These are phyloP conservation scores for Mesochorus sp. DNA, from an alignment of 2,888 invertebrate genomes.

Conservation along the genomic window DNA sequence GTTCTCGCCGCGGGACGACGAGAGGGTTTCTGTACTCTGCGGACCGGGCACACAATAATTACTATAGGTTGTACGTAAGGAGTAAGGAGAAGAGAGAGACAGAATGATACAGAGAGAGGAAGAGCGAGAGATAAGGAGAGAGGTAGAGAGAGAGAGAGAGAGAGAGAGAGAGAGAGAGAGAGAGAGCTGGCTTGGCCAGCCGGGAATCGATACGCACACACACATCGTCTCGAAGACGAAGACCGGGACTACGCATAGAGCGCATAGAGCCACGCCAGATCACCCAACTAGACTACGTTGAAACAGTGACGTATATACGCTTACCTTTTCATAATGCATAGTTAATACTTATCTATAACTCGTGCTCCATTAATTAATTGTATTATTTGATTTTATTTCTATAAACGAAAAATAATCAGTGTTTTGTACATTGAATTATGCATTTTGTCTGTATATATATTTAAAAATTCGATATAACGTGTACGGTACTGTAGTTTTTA, in stretches of 20 bases:
- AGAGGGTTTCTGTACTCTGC: conserved; percentile 54
- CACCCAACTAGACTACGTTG: conserved; percentile 19
- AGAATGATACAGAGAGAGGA: not conserved
- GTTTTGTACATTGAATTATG: too few relatives aligned
- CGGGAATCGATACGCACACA: conserved; percentile 81
- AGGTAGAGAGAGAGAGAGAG: conserved; percentile 52
- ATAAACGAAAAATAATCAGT: too few relatives aligned
- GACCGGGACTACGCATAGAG: conserved; percentile 44
- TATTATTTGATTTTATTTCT: too few relatives aligned
- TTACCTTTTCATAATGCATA: too few relatives aligned
- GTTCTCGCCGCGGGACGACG: conserved; percentile 45
- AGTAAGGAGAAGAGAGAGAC: conserved; percentile 54
- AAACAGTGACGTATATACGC: conserved; percentile 6
- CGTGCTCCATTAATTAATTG: too few relatives aligned
- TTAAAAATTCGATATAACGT: too few relatives aligned
- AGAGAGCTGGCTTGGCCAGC: conserved; percentile 75
- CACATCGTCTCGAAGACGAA: conserved; percentile 64
- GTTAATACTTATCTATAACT: too few relatives aligned
- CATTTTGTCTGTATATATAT: too few relatives aligned
- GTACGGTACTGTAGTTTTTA: too few relatives aligned
- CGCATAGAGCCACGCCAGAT: conserved; percentile 24
- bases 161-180: conserved; percentile 62
- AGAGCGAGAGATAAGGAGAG: conserved; percentile 48
- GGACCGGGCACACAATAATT: conserved; percentile 67
- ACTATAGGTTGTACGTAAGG: conserved; percentile 65